A percentile compares a stretch with the other conserved stretches of the same genome.
phyloP scores from a whole-genome alignment of 2,888 invertebrate species.

The Seladonia tumulorum region DNA sequence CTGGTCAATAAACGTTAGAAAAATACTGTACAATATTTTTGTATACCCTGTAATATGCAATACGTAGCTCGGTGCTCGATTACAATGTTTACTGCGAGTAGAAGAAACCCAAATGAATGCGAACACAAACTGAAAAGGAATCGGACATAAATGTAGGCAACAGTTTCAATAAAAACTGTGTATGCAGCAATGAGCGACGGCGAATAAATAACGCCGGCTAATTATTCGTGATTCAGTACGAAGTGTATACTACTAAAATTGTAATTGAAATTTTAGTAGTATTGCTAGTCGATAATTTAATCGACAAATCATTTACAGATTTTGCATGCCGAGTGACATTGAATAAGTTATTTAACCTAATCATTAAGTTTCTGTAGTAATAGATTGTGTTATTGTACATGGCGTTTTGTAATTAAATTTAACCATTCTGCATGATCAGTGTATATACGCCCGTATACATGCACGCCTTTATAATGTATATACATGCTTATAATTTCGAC shows the following conservation, averaged over 20 bases:
- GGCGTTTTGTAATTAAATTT: not conserved
- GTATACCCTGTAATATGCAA: not conserved
- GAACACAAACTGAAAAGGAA: not conserved
- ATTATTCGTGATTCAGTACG: not conserved
- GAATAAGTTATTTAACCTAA: not conserved
- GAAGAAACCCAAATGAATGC: not conserved
- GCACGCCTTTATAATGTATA: no score
- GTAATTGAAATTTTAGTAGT: not conserved
- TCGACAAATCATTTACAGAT: no score
- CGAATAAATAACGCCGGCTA: not conserved
- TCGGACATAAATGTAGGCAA: not conserved
- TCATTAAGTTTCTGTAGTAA: not conserved
- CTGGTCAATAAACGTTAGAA: not conserved
- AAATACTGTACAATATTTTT: not conserved
- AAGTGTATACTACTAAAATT: not conserved
- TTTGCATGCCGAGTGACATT: no score
- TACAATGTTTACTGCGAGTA: not conserved
- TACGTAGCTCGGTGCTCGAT: not conserved
- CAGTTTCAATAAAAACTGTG: not conserved
- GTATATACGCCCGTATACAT: no score
- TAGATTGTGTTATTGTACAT: not conserved
- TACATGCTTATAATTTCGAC: not conserved
- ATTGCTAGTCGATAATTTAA: not conserved
- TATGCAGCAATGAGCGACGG: not conserved
- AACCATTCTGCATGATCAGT: not conserved